These are phyloP conservation scores for Ecdyonurus torrentis DNA, from an alignment of 2,888 invertebrate species.

Conservation along the genomic window DNA sequence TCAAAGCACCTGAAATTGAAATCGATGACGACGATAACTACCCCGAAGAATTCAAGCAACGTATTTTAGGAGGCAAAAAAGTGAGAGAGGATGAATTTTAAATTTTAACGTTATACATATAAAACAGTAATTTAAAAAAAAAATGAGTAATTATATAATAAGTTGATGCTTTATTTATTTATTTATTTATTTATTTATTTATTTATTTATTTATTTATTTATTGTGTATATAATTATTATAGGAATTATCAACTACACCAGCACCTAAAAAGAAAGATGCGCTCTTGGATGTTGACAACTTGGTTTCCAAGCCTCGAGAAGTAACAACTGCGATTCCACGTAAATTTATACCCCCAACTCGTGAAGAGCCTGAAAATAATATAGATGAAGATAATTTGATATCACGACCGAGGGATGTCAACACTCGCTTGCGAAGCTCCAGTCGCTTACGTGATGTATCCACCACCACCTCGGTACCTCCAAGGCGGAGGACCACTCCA, in stretches of 20 bases:
- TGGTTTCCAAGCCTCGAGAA: not conserved
- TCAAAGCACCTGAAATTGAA: not conserved
- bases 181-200: too few species aligned
- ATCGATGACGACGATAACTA: not conserved
- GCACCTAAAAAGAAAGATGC: not conserved
- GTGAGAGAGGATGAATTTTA: not conserved
- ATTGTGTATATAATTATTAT: too few species aligned
- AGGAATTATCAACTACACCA: too few species aligned
- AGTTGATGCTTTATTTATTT: too few species aligned
- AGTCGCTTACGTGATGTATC: not conserved
- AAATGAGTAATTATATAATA: too few species aligned
- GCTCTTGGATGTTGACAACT: not conserved
- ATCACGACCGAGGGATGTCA: not conserved
- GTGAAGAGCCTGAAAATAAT: too few species aligned
- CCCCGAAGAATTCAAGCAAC: not conserved
- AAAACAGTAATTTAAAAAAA: too few species aligned
- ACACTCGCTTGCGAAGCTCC: not conserved
- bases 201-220: too few species aligned
- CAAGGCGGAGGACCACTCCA: not conserved
- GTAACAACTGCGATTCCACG: too few species aligned
- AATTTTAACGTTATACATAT: not conserved
- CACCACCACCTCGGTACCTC: not conserved
- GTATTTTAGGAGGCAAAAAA: not conserved
- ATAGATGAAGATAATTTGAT: too few species aligned
- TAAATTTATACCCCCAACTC: too few species aligned